Evolutionary conservation across 2,113 vertebrate species (phyloP), one percentile per base, ranked within the genome.

Genomic region (Natator depressus): DNA sequence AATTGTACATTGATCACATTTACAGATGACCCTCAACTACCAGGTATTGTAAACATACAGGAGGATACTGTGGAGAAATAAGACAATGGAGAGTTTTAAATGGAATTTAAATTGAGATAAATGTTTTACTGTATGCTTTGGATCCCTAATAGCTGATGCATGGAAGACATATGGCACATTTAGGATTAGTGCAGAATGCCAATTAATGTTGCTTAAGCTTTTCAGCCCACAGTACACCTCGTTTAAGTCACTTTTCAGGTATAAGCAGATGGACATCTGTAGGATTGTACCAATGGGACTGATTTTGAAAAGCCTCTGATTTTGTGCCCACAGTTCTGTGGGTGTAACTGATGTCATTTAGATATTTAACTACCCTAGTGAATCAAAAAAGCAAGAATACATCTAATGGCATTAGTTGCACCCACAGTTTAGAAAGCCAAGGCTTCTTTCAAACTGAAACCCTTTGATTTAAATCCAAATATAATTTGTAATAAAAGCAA

Each of bases 81-180:
- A 78, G 92, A 76, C 24, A 93, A 95, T 90, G 69, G 89, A 46
- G 69, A 93, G 47, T 87, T 96, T 51, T 91, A 87, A 94, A 90
- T 62, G 51, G 59, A n/a, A 5, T 93, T 95, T 95, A 95, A 93
- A 93, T 96, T 85, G 90, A 95, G 85, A 76, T 93, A 72, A 93
- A 93, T 3, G 5, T 95, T 96, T 85, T 82, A 87, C 65, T 10
- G 6, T 65, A 19, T 38, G 22, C 38, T 76, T 76, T 25, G 22
- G 24, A 46, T 42, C n/a, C 10, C 22, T 76, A 22, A 76, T 10
- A 47, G 25, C 38, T 94, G 91, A 96, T 83, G 27, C 55, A 50
- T 94, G 69, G 46, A 69, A 92, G 85, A 55, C 85, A 80, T 79
- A 42, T 86, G 85, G 82, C 13, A 91, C 65, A 83, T 54, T 87